These are phyloP conservation scores for Lagocephalus sceleratus DNA, from an alignment of 2,797 vertebrate genomes.

Conservation along the genomic window DNA sequence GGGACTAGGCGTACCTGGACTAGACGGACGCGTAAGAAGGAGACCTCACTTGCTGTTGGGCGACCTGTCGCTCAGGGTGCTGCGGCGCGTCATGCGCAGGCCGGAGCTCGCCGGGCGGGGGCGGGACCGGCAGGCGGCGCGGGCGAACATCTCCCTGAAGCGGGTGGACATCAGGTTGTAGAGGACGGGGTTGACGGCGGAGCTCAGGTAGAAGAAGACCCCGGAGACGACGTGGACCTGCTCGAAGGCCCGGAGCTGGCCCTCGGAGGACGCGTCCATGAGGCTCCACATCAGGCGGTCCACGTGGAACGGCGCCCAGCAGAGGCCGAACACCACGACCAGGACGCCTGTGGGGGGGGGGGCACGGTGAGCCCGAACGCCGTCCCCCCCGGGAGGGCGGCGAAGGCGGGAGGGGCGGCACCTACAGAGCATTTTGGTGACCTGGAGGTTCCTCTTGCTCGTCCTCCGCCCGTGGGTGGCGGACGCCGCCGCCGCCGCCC, in stretches of 20 bases:
- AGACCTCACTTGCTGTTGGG: background rate
- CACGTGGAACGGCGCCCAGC: conserved; percentile 90
- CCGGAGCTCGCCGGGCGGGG: conserved; percentile 42
- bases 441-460: conserved; percentile 68
- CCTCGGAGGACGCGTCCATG: conserved; percentile 64
- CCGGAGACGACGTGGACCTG: conserved; percentile 84
- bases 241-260: conserved; percentile 8
- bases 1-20: too few relatives aligned
- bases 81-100: conserved; percentile 68
- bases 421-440: conserved; percentile 81
- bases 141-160: conserved; percentile 87
- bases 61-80: conserved; percentile 64
- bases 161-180: conserved; percentile 93
- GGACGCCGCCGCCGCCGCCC: conserved; percentile 6
- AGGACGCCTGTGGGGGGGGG: conserved; percentile 77
- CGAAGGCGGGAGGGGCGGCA: background rate
- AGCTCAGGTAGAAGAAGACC: conserved; percentile 89
- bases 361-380: too few relatives aligned
- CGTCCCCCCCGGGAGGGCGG: too few relatives aligned
- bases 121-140: conserved; percentile 68
- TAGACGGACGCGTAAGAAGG: too few relatives aligned
- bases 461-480: conserved; percentile 42
- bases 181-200: conserved; percentile 85
- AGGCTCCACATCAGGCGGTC: conserved; percentile 91
- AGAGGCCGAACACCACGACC: conserved; percentile 86